phyloP scores from a whole-genome alignment of 2,113 vertebrate genomes.

The Saguinus midas region DNA sequence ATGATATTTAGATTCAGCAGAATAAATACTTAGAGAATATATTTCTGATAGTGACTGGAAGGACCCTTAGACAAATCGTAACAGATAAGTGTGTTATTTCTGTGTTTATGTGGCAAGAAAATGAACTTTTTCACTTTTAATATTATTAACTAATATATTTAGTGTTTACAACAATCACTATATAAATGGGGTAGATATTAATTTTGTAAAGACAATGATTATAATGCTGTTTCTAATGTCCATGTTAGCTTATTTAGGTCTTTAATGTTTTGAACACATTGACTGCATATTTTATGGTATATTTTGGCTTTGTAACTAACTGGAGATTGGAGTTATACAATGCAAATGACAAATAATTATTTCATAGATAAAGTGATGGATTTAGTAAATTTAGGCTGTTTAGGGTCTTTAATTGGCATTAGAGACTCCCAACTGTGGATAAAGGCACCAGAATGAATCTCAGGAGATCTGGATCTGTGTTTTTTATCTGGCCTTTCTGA shows the following conservation, averaged over 20 bases:
- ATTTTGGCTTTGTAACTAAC: background rate
- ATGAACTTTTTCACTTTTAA: background rate
- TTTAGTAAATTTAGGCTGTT: background rate
- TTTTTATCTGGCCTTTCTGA: background rate
- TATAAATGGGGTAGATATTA: background rate
- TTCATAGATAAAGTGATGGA: background rate
- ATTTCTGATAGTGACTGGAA: background rate
- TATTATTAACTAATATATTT: background rate
- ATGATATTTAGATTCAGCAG: background rate
- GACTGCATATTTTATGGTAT: background rate
- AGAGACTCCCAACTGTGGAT: background rate
- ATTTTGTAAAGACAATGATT: background rate
- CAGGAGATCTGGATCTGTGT: background rate
- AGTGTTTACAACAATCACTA: background rate
- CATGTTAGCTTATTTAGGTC: background rate
- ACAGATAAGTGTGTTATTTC: background rate
- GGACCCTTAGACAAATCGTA: background rate
- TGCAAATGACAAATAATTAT: background rate
- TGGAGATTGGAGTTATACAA: background rate
- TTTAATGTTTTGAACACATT: slow-evolving; percentile 4
- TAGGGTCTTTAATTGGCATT: background rate
- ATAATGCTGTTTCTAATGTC: background rate
- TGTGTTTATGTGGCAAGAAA: background rate
- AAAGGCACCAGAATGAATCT: background rate
- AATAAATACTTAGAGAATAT: background rate